Percentiles rank a stretch among this genome's conserved stretches.
Evolutionary conservation across 2,797 vertebrate species (phyloP).

Genomic region (Bovichtus diacanthus): DNA sequence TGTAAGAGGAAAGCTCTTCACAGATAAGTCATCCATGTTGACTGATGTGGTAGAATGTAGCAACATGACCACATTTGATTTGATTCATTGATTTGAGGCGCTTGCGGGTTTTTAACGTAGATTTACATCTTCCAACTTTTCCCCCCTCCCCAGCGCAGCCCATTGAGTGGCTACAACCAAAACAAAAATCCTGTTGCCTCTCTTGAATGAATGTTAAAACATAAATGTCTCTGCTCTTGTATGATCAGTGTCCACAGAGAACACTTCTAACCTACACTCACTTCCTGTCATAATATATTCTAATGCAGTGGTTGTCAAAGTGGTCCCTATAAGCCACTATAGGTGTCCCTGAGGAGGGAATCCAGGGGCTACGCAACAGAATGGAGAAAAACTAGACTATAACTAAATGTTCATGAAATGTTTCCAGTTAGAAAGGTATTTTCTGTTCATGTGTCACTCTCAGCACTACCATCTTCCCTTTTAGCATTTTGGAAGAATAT

Average conservation of each 20-base stretch:
- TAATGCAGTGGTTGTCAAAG: slow-evolving; percentile 32
- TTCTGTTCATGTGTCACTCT: slow-evolving; percentile 27
- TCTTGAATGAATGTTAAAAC: slow-evolving; percentile 20
- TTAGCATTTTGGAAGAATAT: slow-evolving; percentile 21
- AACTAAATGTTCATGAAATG: slow-evolving; percentile 47
- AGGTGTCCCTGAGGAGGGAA: slow-evolving; percentile 14
- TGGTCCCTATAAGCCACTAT: slow-evolving; percentile 10
- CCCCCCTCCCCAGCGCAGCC: background rate
- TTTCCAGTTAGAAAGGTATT: slow-evolving; percentile 44
- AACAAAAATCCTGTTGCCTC: slow-evolving; percentile 3
- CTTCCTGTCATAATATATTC: slow-evolving; percentile 56
- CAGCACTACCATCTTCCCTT: slow-evolving; percentile 5
- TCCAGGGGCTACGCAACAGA: slow-evolving; percentile 18
- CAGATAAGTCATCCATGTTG: no score
- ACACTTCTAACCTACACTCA: slow-evolving; percentile 30
- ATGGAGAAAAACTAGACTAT: slow-evolving; percentile 32
- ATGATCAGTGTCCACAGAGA: slow-evolving; percentile 49
- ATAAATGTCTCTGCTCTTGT: slow-evolving; percentile 30
- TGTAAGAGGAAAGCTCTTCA: slow-evolving; percentile 6
- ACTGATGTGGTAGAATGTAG: background rate
- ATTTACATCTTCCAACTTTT: slow-evolving; percentile 1
- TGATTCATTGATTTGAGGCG: background rate
- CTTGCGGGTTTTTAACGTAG: background rate
- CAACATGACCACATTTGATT: background rate
- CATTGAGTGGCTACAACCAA: background rate